Conservation (phyloP, 1,140 invertebrate genomes). For the Leucophenga varia region DNA sequence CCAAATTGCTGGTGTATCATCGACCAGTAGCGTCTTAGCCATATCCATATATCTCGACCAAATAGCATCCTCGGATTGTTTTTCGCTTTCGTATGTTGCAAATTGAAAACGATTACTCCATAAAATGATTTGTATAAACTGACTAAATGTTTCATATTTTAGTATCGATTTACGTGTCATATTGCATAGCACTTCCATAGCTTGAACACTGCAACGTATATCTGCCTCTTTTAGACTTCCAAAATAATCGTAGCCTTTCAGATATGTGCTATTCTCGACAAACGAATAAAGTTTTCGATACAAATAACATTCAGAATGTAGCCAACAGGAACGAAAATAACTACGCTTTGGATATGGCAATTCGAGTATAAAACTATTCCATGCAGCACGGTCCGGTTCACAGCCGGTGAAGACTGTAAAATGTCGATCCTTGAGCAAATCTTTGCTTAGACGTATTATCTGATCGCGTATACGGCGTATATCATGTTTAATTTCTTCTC, state of each 20-base stretch:
- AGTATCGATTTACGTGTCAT: constrained; percentile 17
- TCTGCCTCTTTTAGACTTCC: constrained; percentile 69
- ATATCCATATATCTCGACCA: constrained; percentile 44
- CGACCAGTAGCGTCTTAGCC: constrained; percentile 67
- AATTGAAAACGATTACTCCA: constrained; percentile 83
- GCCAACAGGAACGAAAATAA: constrained; percentile 83
- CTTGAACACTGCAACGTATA: constrained; percentile 60
- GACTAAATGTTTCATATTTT: constrained; percentile 58
- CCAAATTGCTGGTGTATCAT: constrained; percentile 68
- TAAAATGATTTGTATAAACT: constrained; percentile 64
- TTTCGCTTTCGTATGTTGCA: too few relatives aligned
- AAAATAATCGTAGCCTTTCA: constrained; percentile 78
- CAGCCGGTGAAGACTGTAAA: constrained; percentile 26
- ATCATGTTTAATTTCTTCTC: constrained; percentile 20
- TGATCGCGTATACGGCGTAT: constrained; percentile 11
- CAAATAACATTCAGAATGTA: constrained; percentile 91
- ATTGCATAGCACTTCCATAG: constrained; percentile 61
- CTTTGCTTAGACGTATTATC: constrained; percentile 17
- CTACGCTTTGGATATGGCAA: constrained; percentile 31
- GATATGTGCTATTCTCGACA: constrained; percentile 69
- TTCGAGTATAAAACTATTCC: constrained; percentile 35
- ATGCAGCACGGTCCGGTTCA: constrained; percentile 32
- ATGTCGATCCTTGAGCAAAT: constrained; percentile 19
- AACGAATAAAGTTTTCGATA: constrained; percentile 82
- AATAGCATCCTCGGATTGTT: constrained; percentile 62